Conservation (phyloP, 2,797 vertebrate species). For the Falco novaeseelandiae region DNA sequence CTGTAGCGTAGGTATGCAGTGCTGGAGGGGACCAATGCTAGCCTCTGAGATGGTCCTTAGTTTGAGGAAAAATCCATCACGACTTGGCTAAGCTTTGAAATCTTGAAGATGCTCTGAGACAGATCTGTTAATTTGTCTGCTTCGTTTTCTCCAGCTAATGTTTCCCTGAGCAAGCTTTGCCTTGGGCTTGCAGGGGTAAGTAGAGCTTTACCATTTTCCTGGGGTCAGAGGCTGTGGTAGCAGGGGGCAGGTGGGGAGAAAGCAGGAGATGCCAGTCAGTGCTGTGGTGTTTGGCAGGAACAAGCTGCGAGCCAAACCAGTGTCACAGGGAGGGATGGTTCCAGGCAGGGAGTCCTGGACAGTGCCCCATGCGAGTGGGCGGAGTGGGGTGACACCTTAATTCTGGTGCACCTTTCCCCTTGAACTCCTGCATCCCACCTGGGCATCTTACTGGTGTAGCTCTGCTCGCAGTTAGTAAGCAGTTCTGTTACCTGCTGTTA, state of each 20-base stretch:
- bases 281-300: rapidly evolving
- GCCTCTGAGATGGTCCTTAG: background rate
- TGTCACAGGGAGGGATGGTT: background rate
- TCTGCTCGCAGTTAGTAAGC: background rate
- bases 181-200: background rate
- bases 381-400: too few relatives aligned
- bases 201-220: background rate
- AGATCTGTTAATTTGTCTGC: rapidly evolving
- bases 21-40: background rate
- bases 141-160: rapidly evolving
- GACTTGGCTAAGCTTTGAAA: background rate
- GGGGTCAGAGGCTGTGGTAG: background rate
- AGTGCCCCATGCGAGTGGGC: background rate
- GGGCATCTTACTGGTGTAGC: background rate
- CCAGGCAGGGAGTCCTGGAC: background rate
- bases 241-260: background rate
- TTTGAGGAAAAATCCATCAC: background rate
- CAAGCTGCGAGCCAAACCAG: background rate
- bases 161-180: background rate
- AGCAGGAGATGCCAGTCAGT: background rate
- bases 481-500: background rate
- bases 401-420: background rate
- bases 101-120: background rate
- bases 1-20: background rate
- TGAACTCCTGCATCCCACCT: too few relatives aligned